Conservation (phyloP, 2,797 vertebrate species). For the Etheostoma nigrum region DNA sequence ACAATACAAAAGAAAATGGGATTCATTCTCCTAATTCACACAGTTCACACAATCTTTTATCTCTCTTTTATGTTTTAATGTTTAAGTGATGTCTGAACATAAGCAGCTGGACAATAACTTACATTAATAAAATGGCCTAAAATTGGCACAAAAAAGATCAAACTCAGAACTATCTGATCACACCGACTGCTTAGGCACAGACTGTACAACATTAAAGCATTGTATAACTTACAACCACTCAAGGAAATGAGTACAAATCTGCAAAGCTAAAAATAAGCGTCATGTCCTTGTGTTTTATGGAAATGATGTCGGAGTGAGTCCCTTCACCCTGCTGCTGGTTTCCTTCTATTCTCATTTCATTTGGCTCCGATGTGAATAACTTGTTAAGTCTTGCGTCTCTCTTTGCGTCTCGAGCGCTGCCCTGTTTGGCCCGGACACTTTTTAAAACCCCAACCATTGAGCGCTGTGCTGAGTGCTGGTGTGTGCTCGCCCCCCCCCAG, state of each 20-base stretch:
- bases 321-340: background rate
- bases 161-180: too few relatives aligned
- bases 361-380: background rate
- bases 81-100: too few relatives aligned
- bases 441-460: constrained; percentile 6
- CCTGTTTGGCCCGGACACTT: constrained; percentile 10
- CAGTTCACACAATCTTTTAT: too few relatives aligned
- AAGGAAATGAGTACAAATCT: constrained; percentile 24
- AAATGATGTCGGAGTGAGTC: background rate
- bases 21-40: too few relatives aligned
- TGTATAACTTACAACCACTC: background rate
- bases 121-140: too few relatives aligned
- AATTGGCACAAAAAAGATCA: background rate
- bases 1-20: too few relatives aligned
- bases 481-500: constrained; percentile 29
- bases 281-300: background rate
- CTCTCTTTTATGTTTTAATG: too few relatives aligned
- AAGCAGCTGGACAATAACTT: too few relatives aligned
- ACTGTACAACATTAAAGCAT: too few relatives aligned
- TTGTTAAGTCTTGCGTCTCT: background rate
- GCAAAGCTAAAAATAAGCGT: constrained; percentile 10
- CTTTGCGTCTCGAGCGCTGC: background rate
- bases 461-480: constrained; percentile 1
- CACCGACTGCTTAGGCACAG: background rate
- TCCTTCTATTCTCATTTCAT: constrained; percentile 16